These are phyloP conservation scores for Artemia sinica DNA, from an alignment of 2,888 invertebrate species.

Conservation along the genomic window DNA sequence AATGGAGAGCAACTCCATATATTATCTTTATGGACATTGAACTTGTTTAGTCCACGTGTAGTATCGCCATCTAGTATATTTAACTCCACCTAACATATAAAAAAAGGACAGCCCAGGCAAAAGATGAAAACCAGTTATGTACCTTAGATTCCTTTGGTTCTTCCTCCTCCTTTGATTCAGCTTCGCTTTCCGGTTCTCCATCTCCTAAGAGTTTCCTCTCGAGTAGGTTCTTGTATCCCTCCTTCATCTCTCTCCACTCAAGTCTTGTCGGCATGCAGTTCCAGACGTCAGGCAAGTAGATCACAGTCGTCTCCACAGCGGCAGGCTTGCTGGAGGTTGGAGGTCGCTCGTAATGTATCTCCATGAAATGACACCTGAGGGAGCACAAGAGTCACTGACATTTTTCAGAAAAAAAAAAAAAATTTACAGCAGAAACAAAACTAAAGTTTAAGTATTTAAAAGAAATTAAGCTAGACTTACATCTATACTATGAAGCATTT, in stretches of 20 bases:
- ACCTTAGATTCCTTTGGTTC: constrained; percentile 40
- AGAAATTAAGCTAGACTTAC: too few species aligned
- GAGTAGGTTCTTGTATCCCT: constrained; percentile 57
- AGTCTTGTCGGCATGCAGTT: constrained; percentile 73
- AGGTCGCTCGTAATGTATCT: constrained; percentile 92
- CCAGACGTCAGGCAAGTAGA: constrained; percentile 96
- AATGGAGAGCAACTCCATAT: too few species aligned
- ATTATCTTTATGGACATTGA: too few species aligned
- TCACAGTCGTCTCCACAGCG: constrained; percentile 76
- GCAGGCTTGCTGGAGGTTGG: constrained; percentile 46
- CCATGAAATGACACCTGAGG: constrained; percentile 96
- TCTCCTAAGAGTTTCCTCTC: constrained; percentile 44
- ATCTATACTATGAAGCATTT: too few species aligned
- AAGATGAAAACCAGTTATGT: constrained; percentile 31
- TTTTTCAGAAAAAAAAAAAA: too few species aligned
- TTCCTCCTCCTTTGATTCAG: constrained; percentile 30
- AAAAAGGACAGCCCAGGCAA: constrained; percentile 23
- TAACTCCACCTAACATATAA: too few species aligned
- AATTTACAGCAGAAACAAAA: too few species aligned
- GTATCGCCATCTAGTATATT: too few species aligned
- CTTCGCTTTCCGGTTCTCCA: constrained; percentile 36
- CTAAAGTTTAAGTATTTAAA: too few species aligned
- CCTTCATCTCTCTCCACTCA: constrained; percentile 69
- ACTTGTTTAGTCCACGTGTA: too few species aligned
- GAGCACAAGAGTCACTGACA: constrained; percentile 32